Conservation (phyloP, 2,888 invertebrate species). For the Graphium colonna region DNA sequence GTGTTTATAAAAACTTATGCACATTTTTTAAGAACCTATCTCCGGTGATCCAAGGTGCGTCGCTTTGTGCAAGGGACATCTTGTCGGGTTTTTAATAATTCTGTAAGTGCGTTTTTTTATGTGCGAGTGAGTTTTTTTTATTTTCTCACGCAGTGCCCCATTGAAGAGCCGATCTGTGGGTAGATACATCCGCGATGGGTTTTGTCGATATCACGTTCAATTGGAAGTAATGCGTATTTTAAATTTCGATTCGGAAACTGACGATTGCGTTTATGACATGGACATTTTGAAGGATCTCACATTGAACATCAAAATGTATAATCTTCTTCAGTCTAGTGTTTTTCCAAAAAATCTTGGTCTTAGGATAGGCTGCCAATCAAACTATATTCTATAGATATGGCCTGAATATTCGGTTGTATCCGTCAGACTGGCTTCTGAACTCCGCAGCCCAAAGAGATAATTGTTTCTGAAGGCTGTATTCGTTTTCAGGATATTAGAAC, state of each 20-base stretch:
- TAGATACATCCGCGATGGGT: constrained; percentile 70
- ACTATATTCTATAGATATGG: too few relatives aligned
- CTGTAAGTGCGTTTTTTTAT: constrained; percentile 65
- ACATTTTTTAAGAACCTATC: constrained; percentile 74
- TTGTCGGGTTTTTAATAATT: constrained; percentile 70
- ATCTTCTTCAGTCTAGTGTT: neutral
- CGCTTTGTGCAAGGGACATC: constrained; percentile 67
- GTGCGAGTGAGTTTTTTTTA: constrained; percentile 73
- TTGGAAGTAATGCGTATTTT: constrained; percentile 49
- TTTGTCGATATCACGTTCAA: constrained; percentile 58
- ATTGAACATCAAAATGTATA: neutral
- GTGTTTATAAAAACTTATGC: constrained; percentile 77
- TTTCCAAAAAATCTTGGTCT: too few relatives aligned
- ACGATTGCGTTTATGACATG: constrained; percentile 10
- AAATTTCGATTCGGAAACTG: constrained; percentile 26
- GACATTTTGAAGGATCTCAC: too few relatives aligned
- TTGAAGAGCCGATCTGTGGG: constrained; percentile 74
- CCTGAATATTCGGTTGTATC: too few relatives aligned
- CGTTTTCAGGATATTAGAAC: too few relatives aligned
- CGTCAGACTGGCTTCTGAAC: too few relatives aligned
- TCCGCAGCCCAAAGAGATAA: neutral
- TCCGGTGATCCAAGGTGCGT: constrained; percentile 67
- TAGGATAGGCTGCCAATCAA: too few relatives aligned
- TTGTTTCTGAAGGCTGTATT: too few relatives aligned
- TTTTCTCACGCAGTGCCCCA: constrained; percentile 74